Base-by-base conservation (phyloP, 2,888 invertebrate genomes). In the Brachypalpus laphriformis region DNA sequence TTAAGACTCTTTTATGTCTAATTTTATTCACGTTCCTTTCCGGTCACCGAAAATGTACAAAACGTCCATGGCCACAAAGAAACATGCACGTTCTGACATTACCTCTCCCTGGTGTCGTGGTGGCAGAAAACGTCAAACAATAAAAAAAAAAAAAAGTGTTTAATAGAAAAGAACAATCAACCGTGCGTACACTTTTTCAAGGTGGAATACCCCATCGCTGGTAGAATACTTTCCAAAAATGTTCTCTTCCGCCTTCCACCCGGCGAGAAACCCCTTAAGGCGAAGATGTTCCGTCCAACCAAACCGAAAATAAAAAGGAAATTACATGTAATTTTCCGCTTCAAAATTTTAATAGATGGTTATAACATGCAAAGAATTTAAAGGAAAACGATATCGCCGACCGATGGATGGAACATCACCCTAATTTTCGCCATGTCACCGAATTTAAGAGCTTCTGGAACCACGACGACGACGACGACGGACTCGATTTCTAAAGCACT, bases 271-370 rank as follows among this genome's bases (percentile, higher is more conserved):
- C 25, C 25, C 25, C 25, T 25, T 4, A 25, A 34, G 45, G 18
- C 3, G 37, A 78, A 61, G 22, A 25, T 47, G 22, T 57, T 14
- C 45, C 28, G 8, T 14, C 22, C 34, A 18, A 4, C 31, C 34
- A 31, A 65, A 71, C 34, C 47, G 45, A 37, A 85, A 85, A 85
- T 85, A 31, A 65, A 71, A 42, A 54, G 45, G 45, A 85, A 85
- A 85, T 85, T 81, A 81, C 75, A 85, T 85, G 81, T 85, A 85
- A 85, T 85, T 85, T 85, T 85, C 85, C 75, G 85, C 81, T 85
- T 85, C 59, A 71, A 81, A 75, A 81, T 85, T 80, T 85, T 85
- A 85, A 85, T 85, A 71, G 85, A 66, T 42, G 66, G 70, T 76
- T 81, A 56, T 81, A 78, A 28, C 82, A 78, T 83, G 75, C 70